Base-by-base conservation (phyloP, 2,113 vertebrate species). In the Sialia sialis region DNA sequence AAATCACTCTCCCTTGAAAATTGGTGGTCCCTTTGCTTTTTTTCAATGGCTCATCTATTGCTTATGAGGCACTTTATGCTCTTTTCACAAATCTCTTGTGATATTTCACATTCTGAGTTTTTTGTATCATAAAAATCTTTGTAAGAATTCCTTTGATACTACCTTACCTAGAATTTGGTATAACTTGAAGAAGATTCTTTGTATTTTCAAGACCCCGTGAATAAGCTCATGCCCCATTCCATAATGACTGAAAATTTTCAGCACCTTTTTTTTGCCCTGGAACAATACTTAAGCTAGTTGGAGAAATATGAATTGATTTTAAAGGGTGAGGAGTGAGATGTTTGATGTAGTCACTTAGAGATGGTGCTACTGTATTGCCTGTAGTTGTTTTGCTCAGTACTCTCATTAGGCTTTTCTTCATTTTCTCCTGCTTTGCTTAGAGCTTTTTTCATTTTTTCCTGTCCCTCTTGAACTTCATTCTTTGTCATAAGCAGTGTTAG, bases 321-420 rank as follows among this genome's bases (percentile, higher is more conserved):
- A 75, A 49, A 63, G n/a, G 49, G 36, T 79, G 15, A 79, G 26
- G 13, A 22, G 3, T 46, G 48, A 75, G 44, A 30, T 36, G 36
- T 54, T 62, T 83, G 16, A 38, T 77, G 46, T 46, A 15, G 26
- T 44, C 13, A 38, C 5, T 79, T 88, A 59, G 6, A 54, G 78
- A 27, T 43, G 52, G 46, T 94, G 67, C 59, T 83, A 6, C 64
- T 87, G 56, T 19, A 34, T 49, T 55, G 68, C 20, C 52, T 56
- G 21, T 86, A 63, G 87, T 75, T 96, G 51, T 41, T 32, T 94
- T 84, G 63, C 72, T 93, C 87, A 59, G 63, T 73, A 26, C 34
- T 86, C 27, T 86, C 27, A 51, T 77, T 87, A 69, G 51, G n/a
- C 22, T 93, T 83, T 66, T 80, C 49, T 56, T 95, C 5, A 34